phyloP scores from a whole-genome alignment of 2,888 invertebrate species.

The Athalia cordata region DNA sequence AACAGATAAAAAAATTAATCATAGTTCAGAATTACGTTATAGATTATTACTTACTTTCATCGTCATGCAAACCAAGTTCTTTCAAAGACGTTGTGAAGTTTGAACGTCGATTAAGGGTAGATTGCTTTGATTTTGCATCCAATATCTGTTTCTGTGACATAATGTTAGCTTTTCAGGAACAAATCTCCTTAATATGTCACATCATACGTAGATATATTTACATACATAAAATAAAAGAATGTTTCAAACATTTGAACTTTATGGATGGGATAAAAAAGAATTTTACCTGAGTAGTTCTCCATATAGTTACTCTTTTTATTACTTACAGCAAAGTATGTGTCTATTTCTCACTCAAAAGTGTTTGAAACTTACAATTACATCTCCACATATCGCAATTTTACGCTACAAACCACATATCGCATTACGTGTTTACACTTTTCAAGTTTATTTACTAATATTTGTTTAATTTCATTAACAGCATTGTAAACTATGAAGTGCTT shows the following conservation, averaged over 20 bases:
- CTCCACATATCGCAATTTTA: slow-evolving; percentile 34
- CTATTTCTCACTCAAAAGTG: slow-evolving; percentile 43
- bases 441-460: slow-evolving; percentile 26
- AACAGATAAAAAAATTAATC: not conserved
- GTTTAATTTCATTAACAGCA: slow-evolving; percentile 29
- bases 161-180: not conserved
- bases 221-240: slow-evolving; percentile 9
- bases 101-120: slow-evolving; percentile 3
- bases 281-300: not conserved
- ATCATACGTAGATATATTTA: not conserved
- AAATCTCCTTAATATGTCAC: not conserved
- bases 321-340: slow-evolving; percentile 45
- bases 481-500: slow-evolving; percentile 40
- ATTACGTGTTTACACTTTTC: slow-evolving; percentile 38
- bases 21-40: not conserved
- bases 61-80: slow-evolving; percentile 15
- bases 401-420: slow-evolving; percentile 41
- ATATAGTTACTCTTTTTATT: slow-evolving; percentile 44
- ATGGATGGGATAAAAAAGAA: not conserved
- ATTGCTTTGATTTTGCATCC: slow-evolving; percentile 6
- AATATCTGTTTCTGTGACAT: not conserved
- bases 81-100: slow-evolving; percentile 7
- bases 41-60: slow-evolving; percentile 15
- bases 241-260: slow-evolving; percentile 12
- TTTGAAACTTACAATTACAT: slow-evolving; percentile 41